Percentiles rank a stretch among this genome's conserved stretches.
These are phyloP conservation scores for Carlito syrichta DNA, from an alignment of 2,113 vertebrate species.

Conservation along the genomic window DNA sequence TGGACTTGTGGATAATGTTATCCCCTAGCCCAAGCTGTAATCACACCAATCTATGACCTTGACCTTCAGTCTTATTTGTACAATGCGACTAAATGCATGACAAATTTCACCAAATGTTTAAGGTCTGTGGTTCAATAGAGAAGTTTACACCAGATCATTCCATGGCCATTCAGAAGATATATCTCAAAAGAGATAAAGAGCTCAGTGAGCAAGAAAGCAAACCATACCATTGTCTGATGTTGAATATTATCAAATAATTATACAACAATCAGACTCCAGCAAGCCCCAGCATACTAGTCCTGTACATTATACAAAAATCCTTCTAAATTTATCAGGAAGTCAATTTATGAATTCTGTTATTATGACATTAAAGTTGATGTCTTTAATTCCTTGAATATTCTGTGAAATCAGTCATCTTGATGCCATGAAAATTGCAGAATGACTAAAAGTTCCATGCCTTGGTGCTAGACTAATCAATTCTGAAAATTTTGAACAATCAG, in stretches of 20 bases:
- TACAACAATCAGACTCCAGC: constrained; percentile 94
- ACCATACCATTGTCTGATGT: constrained; percentile 92
- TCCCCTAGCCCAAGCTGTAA: constrained; percentile 90
- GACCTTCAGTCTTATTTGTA: constrained; percentile 97
- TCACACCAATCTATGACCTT: constrained; percentile 92
- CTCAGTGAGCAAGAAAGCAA: constrained; percentile 92
- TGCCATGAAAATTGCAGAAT: constrained; percentile 99
- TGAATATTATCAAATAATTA: constrained; percentile 95
- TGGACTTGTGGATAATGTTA: constrained; percentile 99
- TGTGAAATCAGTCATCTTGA: constrained; percentile 94
- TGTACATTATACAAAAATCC: constrained; percentile 90
- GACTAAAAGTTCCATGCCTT: constrained; percentile 96
- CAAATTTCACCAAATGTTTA: constrained; percentile 96
- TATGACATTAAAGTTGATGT: constrained; percentile 99
- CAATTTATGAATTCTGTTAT: constrained; percentile 98
- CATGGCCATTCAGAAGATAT: constrained; percentile 92
- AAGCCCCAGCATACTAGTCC: constrained; percentile 92
- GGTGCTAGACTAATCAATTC: constrained; percentile 98
- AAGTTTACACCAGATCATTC: constrained; percentile 92
- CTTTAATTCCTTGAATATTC: constrained; percentile 95
- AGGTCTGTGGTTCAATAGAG: constrained; percentile 95
- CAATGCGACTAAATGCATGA: constrained; percentile 96
- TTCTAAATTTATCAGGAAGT: constrained; percentile 93
- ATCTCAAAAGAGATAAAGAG: constrained; percentile 86
- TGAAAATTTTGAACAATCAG: constrained; percentile 99